Evolutionary conservation across 2,797 vertebrate species (phyloP).

Genomic region (Crocidura indochinensis): DNA sequence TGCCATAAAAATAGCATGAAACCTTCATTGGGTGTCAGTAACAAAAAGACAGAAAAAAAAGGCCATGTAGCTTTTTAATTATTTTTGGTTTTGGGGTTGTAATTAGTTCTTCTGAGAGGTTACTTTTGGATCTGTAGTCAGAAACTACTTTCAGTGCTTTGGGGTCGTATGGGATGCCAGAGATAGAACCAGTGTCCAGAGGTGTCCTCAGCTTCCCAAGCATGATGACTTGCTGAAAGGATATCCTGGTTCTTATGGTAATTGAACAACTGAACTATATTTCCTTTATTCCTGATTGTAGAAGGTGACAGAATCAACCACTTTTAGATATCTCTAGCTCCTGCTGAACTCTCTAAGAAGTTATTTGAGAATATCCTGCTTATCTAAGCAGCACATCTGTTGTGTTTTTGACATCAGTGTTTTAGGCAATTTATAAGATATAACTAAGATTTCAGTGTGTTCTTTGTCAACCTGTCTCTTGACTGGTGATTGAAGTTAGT

Average conservation of each 20-base stretch:
- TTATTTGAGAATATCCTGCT: background rate
- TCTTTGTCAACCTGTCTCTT: background rate
- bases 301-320: background rate
- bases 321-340: background rate
- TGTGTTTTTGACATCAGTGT: background rate
- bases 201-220: background rate
- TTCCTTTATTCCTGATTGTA: background rate
- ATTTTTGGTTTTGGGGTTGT: background rate
- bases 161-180: too few species aligned
- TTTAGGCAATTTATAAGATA: too few species aligned
- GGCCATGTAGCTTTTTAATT: background rate
- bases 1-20: background rate
- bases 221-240: background rate
- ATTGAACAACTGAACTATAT: background rate
- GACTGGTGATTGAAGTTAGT: background rate
- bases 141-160: too few species aligned
- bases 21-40: background rate
- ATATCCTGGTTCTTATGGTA: background rate
- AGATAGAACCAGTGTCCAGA: background rate
- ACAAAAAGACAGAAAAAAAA: background rate
- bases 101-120: too few species aligned
- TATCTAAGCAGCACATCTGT: slow-evolving; percentile 74
- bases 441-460: too few species aligned
- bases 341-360: background rate
- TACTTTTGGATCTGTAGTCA: too few species aligned